These are phyloP conservation scores for Mustela lutreola DNA, from an alignment of 2,113 vertebrate species.

Conservation along the genomic window DNA sequence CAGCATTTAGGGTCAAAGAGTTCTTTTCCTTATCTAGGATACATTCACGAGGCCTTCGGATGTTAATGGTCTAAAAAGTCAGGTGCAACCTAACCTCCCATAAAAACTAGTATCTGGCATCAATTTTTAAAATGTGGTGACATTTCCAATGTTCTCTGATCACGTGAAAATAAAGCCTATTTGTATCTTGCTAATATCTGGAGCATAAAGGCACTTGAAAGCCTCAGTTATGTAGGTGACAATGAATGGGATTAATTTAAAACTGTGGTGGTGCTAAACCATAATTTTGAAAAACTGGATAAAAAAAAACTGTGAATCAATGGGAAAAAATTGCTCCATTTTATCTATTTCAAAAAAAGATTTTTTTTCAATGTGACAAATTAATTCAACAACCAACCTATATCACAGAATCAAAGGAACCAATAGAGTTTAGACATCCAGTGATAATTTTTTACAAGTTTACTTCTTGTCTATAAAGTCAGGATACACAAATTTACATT, in stretches of 20 bases:
- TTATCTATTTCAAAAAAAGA: neutral
- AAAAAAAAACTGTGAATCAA: neutral
- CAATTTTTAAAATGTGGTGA: neutral
- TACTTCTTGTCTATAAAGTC: neutral
- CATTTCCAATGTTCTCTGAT: neutral
- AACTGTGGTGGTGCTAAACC: neutral
- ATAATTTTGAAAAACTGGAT: constrained; percentile 42
- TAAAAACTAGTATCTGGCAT: neutral
- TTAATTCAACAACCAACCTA: neutral
- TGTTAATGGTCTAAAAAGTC: neutral
- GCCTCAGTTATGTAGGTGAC: neutral
- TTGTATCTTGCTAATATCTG: neutral
- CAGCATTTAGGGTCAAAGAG: neutral
- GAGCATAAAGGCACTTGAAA: neutral
- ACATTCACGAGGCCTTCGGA: neutral
- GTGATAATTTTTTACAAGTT: neutral
- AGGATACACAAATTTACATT: neutral
- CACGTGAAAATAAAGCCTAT: neutral
- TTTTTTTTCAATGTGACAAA: neutral
- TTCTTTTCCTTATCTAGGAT: neutral
- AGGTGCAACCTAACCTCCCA: neutral
- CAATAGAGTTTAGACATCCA: neutral
- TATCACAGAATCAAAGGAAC: neutral
- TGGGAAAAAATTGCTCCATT: neutral
- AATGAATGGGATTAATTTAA: neutral